These are phyloP conservation scores for Buphagus erythrorhynchus DNA, from an alignment of 2,797 vertebrate species.

Conservation along the genomic window DNA sequence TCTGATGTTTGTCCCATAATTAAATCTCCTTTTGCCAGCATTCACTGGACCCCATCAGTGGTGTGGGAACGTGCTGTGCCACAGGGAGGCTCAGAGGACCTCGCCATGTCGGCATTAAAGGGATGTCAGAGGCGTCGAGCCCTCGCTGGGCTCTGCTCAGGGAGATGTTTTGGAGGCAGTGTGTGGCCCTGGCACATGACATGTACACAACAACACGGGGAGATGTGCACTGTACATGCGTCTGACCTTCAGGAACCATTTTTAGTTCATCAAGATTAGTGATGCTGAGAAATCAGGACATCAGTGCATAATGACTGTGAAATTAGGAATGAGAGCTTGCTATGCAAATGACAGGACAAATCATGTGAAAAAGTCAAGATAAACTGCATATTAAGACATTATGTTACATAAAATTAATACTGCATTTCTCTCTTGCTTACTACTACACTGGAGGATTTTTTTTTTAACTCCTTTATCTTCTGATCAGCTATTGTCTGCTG, in stretches of 20 bases:
- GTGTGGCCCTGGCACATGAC: not conserved
- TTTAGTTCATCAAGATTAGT: slow-evolving; percentile 99
- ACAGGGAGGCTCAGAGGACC: not conserved
- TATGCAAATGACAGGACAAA: slow-evolving; percentile 95
- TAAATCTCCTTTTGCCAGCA: not conserved
- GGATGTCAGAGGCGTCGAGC: not conserved
- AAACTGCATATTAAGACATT: slow-evolving; percentile 94
- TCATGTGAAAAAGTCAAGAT: slow-evolving; percentile 95
- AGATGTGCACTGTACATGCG: slow-evolving; percentile 45
- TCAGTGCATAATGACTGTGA: slow-evolving; percentile 99
- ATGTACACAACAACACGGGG: slow-evolving; percentile 44
- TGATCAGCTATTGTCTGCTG: slow-evolving; percentile 81
- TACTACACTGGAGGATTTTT: slow-evolving; percentile 59
- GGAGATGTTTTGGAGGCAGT: not conserved
- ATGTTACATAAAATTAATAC: slow-evolving; percentile 90
- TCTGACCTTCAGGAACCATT: slow-evolving; percentile 95
- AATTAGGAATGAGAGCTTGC: slow-evolving; percentile 92
- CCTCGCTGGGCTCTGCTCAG: not conserved
- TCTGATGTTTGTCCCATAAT: not conserved
- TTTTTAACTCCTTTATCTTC: slow-evolving; percentile 79
- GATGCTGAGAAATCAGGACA: slow-evolving; percentile 93
- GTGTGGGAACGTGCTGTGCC: not conserved
- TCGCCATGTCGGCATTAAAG: not conserved
- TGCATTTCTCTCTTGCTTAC: slow-evolving; percentile 84
- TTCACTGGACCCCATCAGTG: not conserved